phyloP scores from a whole-genome alignment of 2,888 invertebrate genomes.

The Brenthis hecate region DNA sequence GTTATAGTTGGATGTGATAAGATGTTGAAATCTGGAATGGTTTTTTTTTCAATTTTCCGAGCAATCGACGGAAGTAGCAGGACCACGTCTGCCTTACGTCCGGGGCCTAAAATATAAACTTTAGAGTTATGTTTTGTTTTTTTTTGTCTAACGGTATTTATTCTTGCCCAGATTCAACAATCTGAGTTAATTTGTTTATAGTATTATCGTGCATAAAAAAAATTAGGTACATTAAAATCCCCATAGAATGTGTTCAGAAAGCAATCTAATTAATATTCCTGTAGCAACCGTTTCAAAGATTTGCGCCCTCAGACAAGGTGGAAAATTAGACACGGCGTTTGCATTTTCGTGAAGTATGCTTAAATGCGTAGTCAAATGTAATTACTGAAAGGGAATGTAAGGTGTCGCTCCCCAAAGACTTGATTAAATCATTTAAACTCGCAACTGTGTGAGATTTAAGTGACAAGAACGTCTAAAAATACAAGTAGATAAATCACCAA shows the following conservation, averaged over 20 bases:
- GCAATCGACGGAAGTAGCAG: too few species aligned
- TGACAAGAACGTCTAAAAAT: neutral
- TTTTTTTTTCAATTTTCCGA: too few species aligned
- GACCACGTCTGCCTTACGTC: too few species aligned
- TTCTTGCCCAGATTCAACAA: too few species aligned
- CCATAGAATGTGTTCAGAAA: neutral
- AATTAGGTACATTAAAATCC: too few species aligned
- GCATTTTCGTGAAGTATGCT: constrained; percentile 53
- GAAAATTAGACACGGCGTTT: constrained; percentile 65
- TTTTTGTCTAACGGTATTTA: too few species aligned
- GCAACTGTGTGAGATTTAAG: constrained; percentile 4
- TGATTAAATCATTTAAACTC: constrained; percentile 60
- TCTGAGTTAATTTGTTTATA: too few species aligned
- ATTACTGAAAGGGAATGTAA: constrained; percentile 54
- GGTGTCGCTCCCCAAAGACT: constrained; percentile 50
- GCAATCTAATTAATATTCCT: constrained; percentile 36
- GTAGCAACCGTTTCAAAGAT: constrained; percentile 47
- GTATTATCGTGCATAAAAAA: too few species aligned
- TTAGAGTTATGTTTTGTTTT: too few species aligned
- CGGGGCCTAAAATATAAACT: too few species aligned
- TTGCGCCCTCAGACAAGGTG: constrained; percentile 46
- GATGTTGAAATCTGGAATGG: too few species aligned
- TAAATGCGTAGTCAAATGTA: constrained; percentile 70
- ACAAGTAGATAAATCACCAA: neutral
- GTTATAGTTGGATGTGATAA: too few species aligned